These are phyloP conservation scores for Tetranychus urticae DNA, from an alignment of 1,140 invertebrate genomes.

Conservation along the genomic window DNA sequence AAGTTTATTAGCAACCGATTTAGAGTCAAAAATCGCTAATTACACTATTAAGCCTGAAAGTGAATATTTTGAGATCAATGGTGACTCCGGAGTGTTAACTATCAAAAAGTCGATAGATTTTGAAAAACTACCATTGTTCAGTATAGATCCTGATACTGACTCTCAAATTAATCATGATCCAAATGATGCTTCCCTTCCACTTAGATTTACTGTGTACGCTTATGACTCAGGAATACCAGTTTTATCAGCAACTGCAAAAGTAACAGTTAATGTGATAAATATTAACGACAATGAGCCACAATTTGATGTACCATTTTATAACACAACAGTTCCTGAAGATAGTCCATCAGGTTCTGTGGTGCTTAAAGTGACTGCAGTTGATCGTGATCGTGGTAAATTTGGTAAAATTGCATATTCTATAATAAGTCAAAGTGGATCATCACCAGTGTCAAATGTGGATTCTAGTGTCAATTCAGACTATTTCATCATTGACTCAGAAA, in stretches of 20 bases:
- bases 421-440: not conserved
- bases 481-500: constrained; percentile 67
- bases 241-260: constrained; percentile 40
- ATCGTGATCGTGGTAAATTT: constrained; percentile 55
- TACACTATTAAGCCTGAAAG: constrained; percentile 43
- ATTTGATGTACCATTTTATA: constrained; percentile 87
- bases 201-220: constrained; percentile 52
- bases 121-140: constrained; percentile 30
- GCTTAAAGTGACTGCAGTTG: constrained; percentile 78
- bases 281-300: constrained; percentile 83
- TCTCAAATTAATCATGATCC: too few species aligned
- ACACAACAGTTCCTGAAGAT: constrained; percentile 71
- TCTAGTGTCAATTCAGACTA: constrained; percentile 17
- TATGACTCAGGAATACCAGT: constrained; percentile 61
- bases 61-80: constrained; percentile 47
- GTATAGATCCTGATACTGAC: not conserved
- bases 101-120: constrained; percentile 42
- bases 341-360: constrained; percentile 63
- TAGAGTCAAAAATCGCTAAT: constrained; percentile 51
- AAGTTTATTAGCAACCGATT: constrained; percentile 52
- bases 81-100: constrained; percentile 30
- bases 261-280: constrained; percentile 39
- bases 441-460: not conserved
- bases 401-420: constrained; percentile 2
- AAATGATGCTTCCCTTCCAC: constrained; percentile 3